Evolutionary conservation across 1,140 invertebrate genomes (phyloP).

Genomic region (Megathymus violae): DNA sequence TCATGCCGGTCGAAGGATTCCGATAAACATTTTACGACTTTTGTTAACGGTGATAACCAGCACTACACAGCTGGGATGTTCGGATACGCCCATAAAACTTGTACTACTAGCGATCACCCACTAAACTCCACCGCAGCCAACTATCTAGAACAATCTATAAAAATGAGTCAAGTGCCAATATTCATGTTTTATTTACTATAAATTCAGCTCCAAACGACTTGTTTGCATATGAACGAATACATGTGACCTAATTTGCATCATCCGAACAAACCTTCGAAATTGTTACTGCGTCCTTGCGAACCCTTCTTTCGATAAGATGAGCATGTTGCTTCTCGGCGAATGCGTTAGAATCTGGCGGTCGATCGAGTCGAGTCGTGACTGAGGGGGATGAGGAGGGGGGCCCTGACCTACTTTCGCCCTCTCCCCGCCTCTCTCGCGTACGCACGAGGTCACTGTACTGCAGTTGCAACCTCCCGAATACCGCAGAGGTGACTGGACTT

Average conservation of each 20-base stretch:
- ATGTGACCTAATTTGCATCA: constrained; percentile 4
- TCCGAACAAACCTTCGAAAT: neutral
- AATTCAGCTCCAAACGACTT: neutral
- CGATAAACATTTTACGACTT: no score
- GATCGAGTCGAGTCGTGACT: constrained; percentile 55
- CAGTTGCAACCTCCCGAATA: constrained; percentile 70
- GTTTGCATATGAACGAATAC: no score
- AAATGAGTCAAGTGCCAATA: no score
- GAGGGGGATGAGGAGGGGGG: constrained; percentile 44
- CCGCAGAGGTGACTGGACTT: constrained; percentile 73
- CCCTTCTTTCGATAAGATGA: constrained; percentile 35
- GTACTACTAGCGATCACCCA: no score
- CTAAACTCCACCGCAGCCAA: no score
- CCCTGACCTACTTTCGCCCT: constrained; percentile 66
- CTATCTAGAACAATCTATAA: no score
- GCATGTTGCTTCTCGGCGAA: constrained; percentile 51
- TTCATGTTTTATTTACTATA: no score
- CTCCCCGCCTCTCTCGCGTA: constrained; percentile 59
- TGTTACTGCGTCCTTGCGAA: neutral
- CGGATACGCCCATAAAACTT: no score
- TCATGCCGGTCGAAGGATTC: no score
- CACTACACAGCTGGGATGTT: no score
- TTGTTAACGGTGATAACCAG: no score
- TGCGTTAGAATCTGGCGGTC: constrained; percentile 74
- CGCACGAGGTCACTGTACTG: constrained; percentile 80